Evolutionary conservation across 2,797 vertebrate genomes (phyloP).

Genomic region (Chrosomus eos): DNA sequence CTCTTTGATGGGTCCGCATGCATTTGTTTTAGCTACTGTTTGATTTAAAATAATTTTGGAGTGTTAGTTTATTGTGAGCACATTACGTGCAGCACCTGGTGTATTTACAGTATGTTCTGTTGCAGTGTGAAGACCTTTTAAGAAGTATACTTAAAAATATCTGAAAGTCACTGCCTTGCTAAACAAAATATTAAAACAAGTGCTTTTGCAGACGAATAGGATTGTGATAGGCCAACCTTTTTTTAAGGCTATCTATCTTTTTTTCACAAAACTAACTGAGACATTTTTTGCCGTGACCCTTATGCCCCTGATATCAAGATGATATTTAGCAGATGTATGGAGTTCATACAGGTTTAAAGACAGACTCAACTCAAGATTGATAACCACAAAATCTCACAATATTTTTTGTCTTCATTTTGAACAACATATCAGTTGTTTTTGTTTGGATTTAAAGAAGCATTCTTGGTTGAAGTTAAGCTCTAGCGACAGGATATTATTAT

Average conservation of each 20-base stretch:
- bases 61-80: background rate
- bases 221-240: background rate
- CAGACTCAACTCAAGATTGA: background rate
- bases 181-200: background rate
- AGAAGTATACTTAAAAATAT: background rate
- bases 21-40: conserved; percentile 12
- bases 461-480: background rate
- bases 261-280: background rate
- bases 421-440: background rate
- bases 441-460: background rate
- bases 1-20: conserved; percentile 55
- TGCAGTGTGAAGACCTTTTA: conserved; percentile 1
- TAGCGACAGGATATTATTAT: background rate
- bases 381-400: background rate
- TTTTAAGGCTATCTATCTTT: background rate
- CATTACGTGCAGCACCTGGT: background rate
- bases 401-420: background rate
- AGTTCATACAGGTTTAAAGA: background rate
- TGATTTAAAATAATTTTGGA: background rate
- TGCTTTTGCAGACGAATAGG: background rate
- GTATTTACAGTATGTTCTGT: background rate
- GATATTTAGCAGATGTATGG: background rate
- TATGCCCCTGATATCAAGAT: background rate
- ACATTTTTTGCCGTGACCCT: background rate
- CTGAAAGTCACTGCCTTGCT: background rate